Evolutionary conservation across 2,113 vertebrate species (phyloP).

Genomic region (Hemicordylus capensis): DNA sequence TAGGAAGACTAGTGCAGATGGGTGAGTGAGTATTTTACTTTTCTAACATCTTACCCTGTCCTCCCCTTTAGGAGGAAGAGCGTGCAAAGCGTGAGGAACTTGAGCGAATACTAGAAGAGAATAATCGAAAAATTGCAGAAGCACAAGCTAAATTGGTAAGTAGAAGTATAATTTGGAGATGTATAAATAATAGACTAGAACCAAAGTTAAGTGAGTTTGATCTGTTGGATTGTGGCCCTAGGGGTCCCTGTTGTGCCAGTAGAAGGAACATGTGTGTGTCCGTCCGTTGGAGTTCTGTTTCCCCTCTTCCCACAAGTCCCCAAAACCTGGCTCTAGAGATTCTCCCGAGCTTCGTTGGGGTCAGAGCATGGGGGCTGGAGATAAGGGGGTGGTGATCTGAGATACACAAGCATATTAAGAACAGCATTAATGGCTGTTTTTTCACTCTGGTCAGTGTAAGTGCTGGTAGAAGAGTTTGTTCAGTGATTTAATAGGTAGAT

Average conservation of each 20-base stretch:
- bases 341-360: no score
- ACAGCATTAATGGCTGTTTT: no score
- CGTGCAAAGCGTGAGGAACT: slow-evolving; percentile 98
- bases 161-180: not conserved
- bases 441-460: not conserved
- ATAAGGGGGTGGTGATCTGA: no score
- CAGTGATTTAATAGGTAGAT: not conserved
- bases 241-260: no score
- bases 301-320: not conserved
- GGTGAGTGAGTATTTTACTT: slow-evolving; percentile 71
- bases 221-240: no score
- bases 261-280: no score
- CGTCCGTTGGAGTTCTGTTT: no score
- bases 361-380: not conserved
- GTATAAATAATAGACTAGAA: no score
- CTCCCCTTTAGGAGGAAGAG: slow-evolving; percentile 98
- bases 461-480: not conserved
- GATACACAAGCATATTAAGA: no score
- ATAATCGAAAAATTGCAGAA: slow-evolving; percentile 99
- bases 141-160: slow-evolving; percentile 99
- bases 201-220: no score
- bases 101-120: slow-evolving; percentile 99
- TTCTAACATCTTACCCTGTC: slow-evolving; percentile 92
- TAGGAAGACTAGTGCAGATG: slow-evolving; percentile 81
- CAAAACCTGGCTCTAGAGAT: not conserved